Evolutionary conservation across 2,888 invertebrate species (phyloP), one percentile per base, ranked within the genome.

Genomic region (Agelastica alni): DNA sequence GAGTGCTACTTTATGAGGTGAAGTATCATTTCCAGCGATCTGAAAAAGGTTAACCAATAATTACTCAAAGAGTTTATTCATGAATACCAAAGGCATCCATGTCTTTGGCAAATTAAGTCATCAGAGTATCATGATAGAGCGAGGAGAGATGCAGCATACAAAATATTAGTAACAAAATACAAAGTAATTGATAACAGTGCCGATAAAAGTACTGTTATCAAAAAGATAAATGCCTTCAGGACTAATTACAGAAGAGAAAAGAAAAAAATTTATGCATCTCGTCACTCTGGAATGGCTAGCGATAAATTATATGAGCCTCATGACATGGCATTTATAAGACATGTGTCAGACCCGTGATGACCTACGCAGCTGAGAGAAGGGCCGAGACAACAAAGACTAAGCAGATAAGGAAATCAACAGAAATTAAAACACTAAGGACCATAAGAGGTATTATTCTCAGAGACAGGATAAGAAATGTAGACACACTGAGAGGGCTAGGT

Each of bases 101-200:
- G 46, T 18, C 46, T 34, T 34, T 12, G 36, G 22, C n/a, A n/a
- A n/a, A n/a, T n/a, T n/a, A n/a, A n/a, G n/a, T n/a, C n/a, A n/a
- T n/a, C n/a, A n/a, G n/a, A 22, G 22, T 22, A 22, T 22, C 22
- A 22, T 22, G 22, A 6, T 22, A 34, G 46, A 13, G 22, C 10
- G 12, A 32, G 17, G 13, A 46, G 16, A 10, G 46, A 36, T 16
- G 46, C 46, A 46, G 17, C 46, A 9, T 30, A 44, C 31, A 44
- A 28, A 44, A 16, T 44, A 7, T 31, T 28, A 2, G 0, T 44
- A 12, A 14, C 10, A 12, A 44, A 14, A 14, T 30, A 14, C n/a
- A 44, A 16, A 44, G 7, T 16, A 44, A 30, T 44, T 30, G 31
- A 31, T n/a, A 12, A 7, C 14, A 3, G 26, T 13, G 31, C 44